Conservation (phyloP, 2,888 invertebrate genomes). For the Phyto melanocephala region DNA sequence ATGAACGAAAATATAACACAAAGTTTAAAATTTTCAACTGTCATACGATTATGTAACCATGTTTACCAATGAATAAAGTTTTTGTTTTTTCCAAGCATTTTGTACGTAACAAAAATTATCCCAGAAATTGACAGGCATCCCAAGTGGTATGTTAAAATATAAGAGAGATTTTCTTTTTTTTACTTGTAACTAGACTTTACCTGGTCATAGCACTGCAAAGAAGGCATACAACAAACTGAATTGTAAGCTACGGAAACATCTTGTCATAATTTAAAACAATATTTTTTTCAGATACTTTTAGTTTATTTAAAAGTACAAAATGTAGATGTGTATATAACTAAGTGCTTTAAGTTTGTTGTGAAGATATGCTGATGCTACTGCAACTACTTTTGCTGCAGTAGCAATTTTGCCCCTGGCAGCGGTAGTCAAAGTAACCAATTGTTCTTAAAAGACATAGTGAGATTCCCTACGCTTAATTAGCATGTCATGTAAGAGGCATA, state of each 20-base stretch:
- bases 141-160: constrained; percentile 24
- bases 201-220: constrained; percentile 35
- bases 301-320: neutral
- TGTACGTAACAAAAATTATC: constrained; percentile 13
- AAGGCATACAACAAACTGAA: constrained; percentile 49
- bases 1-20: too few species aligned
- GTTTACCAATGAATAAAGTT: neutral
- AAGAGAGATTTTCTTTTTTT: neutral
- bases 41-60: too few species aligned
- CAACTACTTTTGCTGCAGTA: constrained; percentile 17
- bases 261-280: neutral
- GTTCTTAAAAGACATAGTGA: constrained; percentile 33
- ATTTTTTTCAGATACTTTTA: neutral
- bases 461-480: constrained; percentile 61
- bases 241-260: neutral
- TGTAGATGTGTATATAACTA: neutral
- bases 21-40: too few species aligned
- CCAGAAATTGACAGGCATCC: constrained; percentile 36
- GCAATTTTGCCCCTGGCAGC: constrained; percentile 13
- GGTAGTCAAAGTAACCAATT: constrained; percentile 40
- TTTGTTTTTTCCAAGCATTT: neutral
- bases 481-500: constrained; percentile 46
- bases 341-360: neutral
- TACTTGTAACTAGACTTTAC: neutral
- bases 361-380: neutral